Conservation (phyloP, 2,888 invertebrate genomes). For the Sussaba pulchella region DNA sequence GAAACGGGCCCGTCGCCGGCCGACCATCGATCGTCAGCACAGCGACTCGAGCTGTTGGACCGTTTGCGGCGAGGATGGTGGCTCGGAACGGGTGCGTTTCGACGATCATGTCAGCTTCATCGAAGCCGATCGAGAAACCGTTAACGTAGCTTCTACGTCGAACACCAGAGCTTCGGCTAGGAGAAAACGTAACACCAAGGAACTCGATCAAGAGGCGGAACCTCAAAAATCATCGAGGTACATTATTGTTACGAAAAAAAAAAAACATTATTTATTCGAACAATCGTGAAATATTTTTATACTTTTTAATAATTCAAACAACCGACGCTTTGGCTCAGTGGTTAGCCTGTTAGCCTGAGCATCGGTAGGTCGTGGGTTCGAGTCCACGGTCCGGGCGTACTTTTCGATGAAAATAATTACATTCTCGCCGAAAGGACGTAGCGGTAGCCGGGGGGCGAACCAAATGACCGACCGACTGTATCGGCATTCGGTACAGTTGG, state of each 20-base stretch:
- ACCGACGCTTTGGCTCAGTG: too few relatives aligned
- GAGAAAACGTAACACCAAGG: slow-evolving; percentile 72
- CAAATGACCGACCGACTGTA: too few relatives aligned
- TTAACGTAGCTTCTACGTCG: slow-evolving; percentile 77
- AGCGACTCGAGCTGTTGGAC: slow-evolving; percentile 81
- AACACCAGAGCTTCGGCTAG: slow-evolving; percentile 60
- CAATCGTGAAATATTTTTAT: too few relatives aligned
- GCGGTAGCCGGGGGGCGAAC: too few relatives aligned
- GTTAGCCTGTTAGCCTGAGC: too few relatives aligned
- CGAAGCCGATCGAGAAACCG: slow-evolving; percentile 84
- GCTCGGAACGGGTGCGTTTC: slow-evolving; percentile 88
- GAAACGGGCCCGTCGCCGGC: slow-evolving; percentile 82
- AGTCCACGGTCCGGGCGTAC: too few relatives aligned
- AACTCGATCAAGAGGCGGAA: slow-evolving; percentile 76
- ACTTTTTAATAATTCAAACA: too few relatives aligned
- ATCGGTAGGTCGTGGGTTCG: too few relatives aligned
- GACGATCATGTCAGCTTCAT: slow-evolving; percentile 88
- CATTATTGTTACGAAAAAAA: slow-evolving; percentile 3
- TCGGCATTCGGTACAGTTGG: too few relatives aligned
- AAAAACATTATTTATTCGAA: too few relatives aligned
- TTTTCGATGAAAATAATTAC: too few relatives aligned
- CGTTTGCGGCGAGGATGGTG: slow-evolving; percentile 85
- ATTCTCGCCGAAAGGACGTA: too few relatives aligned
- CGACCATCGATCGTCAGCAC: slow-evolving; percentile 81
- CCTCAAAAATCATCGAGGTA: slow-evolving; percentile 78